A percentile compares a stretch with the other conserved stretches of the same genome.
These are phyloP conservation scores for Coregonus clupeaformis DNA, from an alignment of 2,113 vertebrate species.

Conservation along the genomic window DNA sequence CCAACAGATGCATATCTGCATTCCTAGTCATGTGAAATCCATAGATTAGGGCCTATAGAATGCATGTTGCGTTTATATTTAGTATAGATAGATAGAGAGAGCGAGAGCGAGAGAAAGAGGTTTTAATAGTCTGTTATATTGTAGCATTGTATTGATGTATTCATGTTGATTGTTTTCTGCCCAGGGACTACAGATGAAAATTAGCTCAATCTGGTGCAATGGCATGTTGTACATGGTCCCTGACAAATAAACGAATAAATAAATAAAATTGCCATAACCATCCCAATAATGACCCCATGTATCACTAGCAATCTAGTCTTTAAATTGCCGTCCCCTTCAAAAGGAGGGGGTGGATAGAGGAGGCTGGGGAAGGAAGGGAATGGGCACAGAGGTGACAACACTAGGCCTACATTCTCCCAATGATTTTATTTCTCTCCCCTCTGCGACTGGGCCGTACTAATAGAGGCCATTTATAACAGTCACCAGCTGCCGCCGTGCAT, in stretches of 20 bases:
- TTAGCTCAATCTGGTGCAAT: too few relatives aligned
- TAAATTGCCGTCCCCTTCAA: constrained; percentile 70
- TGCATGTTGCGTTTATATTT: too few relatives aligned
- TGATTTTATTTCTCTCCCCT: constrained; percentile 74
- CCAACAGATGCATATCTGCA: too few relatives aligned
- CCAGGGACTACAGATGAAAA: constrained; percentile 22
- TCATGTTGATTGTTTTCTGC: constrained; percentile 2
- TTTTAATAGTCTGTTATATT: constrained; percentile 41
- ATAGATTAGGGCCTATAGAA: neutral
- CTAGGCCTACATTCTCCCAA: constrained; percentile 66
- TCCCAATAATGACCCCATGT: constrained; percentile 71
- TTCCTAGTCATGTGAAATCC: too few relatives aligned
- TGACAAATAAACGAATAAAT: too few relatives aligned
- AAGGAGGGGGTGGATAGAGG: constrained; percentile 48
- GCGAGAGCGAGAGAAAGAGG: neutral
- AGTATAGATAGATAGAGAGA: too few relatives aligned
- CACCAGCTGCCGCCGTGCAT: constrained; percentile 60
- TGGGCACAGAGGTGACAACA: constrained; percentile 48
- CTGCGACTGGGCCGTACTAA: constrained; percentile 71
- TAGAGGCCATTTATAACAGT: constrained; percentile 77
- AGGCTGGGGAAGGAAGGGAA: constrained; percentile 52
- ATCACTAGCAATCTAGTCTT: constrained; percentile 76
- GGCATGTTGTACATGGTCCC: too few relatives aligned
- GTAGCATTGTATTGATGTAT: neutral
- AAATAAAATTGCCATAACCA: constrained; percentile 69